Evolutionary conservation across 2,888 invertebrate genomes (phyloP).

Genomic region (Drosophila kanekoi): DNA sequence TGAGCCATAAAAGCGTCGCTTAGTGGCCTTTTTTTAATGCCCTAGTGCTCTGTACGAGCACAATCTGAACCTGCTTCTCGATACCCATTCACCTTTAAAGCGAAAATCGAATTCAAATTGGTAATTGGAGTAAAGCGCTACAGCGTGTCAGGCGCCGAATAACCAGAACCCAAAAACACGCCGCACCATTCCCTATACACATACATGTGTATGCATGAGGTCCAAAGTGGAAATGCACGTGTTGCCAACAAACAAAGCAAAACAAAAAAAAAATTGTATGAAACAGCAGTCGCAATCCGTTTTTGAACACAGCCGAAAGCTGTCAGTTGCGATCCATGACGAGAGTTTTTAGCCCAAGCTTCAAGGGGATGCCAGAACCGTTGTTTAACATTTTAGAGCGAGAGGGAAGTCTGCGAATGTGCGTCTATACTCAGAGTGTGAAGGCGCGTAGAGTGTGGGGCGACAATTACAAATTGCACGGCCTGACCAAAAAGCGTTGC

Average conservation of each 20-base stretch:
- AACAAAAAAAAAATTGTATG: constrained; percentile 1
- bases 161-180: constrained; percentile 41
- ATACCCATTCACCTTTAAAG: constrained; percentile 48
- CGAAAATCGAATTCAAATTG: constrained; percentile 74
- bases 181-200: constrained; percentile 45
- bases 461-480: constrained; percentile 54
- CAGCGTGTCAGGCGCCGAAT: constrained; percentile 23
- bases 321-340: constrained; percentile 46
- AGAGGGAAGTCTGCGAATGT: neutral
- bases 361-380: constrained; percentile 12
- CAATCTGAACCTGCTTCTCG: constrained; percentile 23
- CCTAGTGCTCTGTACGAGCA: constrained; percentile 1
- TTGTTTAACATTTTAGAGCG: constrained; percentile 32
- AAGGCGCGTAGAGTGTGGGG: constrained; percentile 19
- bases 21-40: constrained; percentile 13
- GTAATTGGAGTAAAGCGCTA: constrained; percentile 69
- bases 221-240: constrained; percentile 54
- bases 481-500: constrained; percentile 30
- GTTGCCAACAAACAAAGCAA: constrained; percentile 42
- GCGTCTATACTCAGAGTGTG: neutral
- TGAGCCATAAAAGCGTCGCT: constrained; percentile 43
- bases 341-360: constrained; percentile 24
- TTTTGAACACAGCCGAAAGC: constrained; percentile 55
- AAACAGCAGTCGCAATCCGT: constrained; percentile 54
- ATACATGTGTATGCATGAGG: constrained; percentile 12